Evolutionary conservation across 2,113 vertebrate species (phyloP), one percentile per base, ranked within the genome.

Genomic region (Toxotes chatareus): DNA sequence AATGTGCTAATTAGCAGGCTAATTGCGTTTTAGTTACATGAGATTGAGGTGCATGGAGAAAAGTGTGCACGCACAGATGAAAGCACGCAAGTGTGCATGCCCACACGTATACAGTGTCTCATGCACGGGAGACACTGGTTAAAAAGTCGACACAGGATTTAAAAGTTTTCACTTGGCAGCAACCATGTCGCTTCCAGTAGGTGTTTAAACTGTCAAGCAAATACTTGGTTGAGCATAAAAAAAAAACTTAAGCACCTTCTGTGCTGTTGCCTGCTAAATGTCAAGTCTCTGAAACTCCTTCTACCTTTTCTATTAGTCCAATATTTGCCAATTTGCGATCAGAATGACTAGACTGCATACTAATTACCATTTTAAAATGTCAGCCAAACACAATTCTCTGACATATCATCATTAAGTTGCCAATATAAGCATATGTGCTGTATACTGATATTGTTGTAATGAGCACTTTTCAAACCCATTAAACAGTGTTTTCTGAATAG

Each of bases 281-380:
- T 57, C 80, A 76, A 40, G 55, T 77, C 51, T 71, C 21, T 62
- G 49, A 68, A 71, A 68, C 21, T 69, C 36, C 31, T 27, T 27
- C 27, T 40, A 69, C 67, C 8, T 59, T 73, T 73, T 57, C n/a
- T 31, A 14, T 53, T 65, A 12, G 40, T 61, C 19, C 16, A 23
- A n/a, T 60, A n/a, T 8, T 60, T 23, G n/a, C 17, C 46, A 21
- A 8, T 60, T 65, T 70, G 32, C 17, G 2, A 68, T 14, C 66
- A 73, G 47, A 80, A 61, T 76, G 34, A 68, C 19, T 23, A 57
- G 49, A 47, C 46, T 9, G 17, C 13, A 59, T 36, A 23, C 38
- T 42, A 79, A 82, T 70, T 73, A 49, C 1, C 40, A 66, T 67
- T 78, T 55, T 21, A 42, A 83, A 80, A 79, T 68, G 44, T 34